A percentile compares a stretch with the other conserved stretches of the same genome.
phyloP scores from a whole-genome alignment of 1,140 invertebrate genomes.

The Melipona quadrifasciata region DNA sequence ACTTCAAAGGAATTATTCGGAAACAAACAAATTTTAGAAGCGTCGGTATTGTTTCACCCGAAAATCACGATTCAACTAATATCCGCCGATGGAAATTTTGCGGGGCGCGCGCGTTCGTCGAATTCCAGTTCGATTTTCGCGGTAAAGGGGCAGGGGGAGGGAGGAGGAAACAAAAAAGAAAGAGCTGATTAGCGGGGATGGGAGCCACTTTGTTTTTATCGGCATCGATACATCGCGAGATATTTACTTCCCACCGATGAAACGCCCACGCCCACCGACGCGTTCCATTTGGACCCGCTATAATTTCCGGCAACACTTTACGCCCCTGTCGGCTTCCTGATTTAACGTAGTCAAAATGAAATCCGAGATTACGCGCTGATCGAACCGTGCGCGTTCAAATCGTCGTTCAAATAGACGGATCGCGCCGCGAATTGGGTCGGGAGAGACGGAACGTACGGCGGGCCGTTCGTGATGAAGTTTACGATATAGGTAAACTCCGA shows the following conservation, averaged over 20 bases:
- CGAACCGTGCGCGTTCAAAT: conserved; percentile 64
- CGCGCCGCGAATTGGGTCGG: neutral
- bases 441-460: conserved; percentile 17
- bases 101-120: neutral
- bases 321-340: conserved; percentile 51
- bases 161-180: neutral
- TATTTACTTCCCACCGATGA: conserved; percentile 16
- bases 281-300: conserved; percentile 6
- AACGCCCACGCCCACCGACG: neutral
- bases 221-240: neutral
- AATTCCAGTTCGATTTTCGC: neutral
- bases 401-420: conserved; percentile 51
- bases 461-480: conserved; percentile 55
- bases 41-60: neutral
- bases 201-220: neutral
- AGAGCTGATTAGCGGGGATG: neutral
- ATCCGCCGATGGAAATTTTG: neutral
- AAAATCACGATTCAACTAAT: neutral
- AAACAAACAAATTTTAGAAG: neutral
- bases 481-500: conserved; percentile 58
- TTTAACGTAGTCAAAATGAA: conserved; percentile 73
- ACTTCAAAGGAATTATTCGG: neutral
- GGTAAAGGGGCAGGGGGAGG: no score
- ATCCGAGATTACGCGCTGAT: conserved; percentile 71
- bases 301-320: conserved; percentile 44